A percentile compares a stretch with the other conserved stretches of the same genome.
These are phyloP conservation scores for Passer domesticus DNA, from an alignment of 2,113 vertebrate genomes.

Conservation along the genomic window DNA sequence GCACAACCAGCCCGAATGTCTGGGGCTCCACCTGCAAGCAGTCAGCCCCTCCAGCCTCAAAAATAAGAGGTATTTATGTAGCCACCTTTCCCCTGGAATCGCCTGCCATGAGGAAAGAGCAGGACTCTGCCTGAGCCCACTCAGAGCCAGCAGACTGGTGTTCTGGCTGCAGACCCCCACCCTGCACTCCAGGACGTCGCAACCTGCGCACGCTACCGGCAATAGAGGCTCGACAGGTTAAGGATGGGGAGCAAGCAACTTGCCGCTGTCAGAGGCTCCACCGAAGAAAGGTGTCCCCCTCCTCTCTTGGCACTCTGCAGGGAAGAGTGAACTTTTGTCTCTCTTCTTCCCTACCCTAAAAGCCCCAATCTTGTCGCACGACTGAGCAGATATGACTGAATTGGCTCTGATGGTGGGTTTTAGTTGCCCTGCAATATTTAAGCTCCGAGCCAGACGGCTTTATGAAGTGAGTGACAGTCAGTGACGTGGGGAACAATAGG, in stretches of 20 bases:
- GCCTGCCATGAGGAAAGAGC: background rate
- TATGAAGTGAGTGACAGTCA: constrained; percentile 90
- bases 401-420: constrained; percentile 95
- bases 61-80: background rate
- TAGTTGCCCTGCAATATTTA: constrained; percentile 94
- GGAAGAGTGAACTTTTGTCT: constrained; percentile 87
- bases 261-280: constrained; percentile 85
- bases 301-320: constrained; percentile 83
- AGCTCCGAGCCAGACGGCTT: constrained; percentile 96
- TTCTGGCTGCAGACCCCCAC: background rate
- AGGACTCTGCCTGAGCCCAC: background rate
- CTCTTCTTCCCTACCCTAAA: constrained; percentile 87
- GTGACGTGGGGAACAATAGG: constrained; percentile 89
- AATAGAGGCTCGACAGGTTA: constrained; percentile 30
- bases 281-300: constrained; percentile 77
- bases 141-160: background rate
- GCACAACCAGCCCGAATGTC: background rate
- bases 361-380: constrained; percentile 91
- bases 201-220: background rate
- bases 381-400: constrained; percentile 97
- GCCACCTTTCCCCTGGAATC: background rate
- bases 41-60: background rate
- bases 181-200: background rate
- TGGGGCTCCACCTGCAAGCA: background rate
- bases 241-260: constrained; percentile 83